Base-by-base conservation (phyloP, 2,888 invertebrate species). In the Calliphora vomitoria region DNA sequence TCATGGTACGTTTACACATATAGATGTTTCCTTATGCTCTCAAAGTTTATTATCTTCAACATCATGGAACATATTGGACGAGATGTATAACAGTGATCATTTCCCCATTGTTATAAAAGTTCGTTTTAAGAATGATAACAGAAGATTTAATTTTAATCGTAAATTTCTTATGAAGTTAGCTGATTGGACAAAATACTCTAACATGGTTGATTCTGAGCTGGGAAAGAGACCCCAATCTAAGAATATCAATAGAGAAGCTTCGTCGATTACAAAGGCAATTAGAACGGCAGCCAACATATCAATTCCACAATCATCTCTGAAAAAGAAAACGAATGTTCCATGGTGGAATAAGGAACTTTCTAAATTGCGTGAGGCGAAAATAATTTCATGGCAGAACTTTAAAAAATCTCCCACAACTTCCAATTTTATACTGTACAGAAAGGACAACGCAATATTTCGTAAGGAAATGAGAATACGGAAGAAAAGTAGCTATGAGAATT, bases 1-100 rank as follows among this genome's bases (percentile, higher is more conserved):
- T 3, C 88, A 86, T 18, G 20, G 58, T 15, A 58, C 85, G 1
- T 71, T 85, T 1, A 78, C 86, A 0, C 82, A 86, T 35, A 55
- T 89, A 4, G 81, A 88, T 25, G 18, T 88, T 13, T 83, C 88
- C 0, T 62, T 76, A 15, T 74, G 82, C 20, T 87, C 86, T 10
- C 68, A 85, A 11, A 18, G 58, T 5, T 31, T 89, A 2, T 50
- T 69, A 11, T 25, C 71, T 31, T 3, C 35, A 25, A 60, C 82
- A 11, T 20, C 80, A 6, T 87, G 87, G 78, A 10, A 86, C 31
- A 76, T 78, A 11, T 25, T 86, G 11, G 66, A 80, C n/a, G 71
- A 85, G 4, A 58, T 86, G 41, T 81, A 72, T 62, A 76, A 41
- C 35, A 72, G 84, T 69, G 83, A 87, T 31, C 80, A 84, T 72